Evolutionary conservation across 2,113 vertebrate genomes (phyloP).

Genomic region (Conger conger): DNA sequence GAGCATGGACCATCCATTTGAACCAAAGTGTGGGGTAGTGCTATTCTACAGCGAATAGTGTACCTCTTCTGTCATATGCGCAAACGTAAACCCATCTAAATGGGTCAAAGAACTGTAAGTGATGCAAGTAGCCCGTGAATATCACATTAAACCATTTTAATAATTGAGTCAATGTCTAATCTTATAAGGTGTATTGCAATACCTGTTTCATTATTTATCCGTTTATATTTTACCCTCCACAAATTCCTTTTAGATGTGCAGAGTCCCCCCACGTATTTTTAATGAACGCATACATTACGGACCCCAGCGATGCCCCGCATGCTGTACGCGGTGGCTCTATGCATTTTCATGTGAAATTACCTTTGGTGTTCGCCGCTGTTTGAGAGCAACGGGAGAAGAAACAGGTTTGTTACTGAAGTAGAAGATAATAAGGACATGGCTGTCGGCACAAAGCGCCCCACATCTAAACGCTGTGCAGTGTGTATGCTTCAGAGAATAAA

Average conservation of each 20-base stretch:
- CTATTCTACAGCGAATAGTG: not conserved
- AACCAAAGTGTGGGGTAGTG: not conserved
- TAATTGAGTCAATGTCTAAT: not conserved
- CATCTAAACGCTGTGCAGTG: conserved; percentile 52
- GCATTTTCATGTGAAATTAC: conserved; percentile 49
- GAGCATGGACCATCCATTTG: not conserved
- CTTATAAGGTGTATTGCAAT: not conserved
- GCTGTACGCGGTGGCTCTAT: not conserved
- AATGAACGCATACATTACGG: conserved; percentile 46
- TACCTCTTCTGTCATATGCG: not conserved
- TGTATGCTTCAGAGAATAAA: conserved; percentile 51
- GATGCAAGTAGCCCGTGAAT: not conserved
- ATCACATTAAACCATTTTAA: not conserved
- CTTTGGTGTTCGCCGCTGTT: conserved; percentile 48
- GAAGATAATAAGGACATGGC: conserved; percentile 47
- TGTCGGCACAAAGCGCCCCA: conserved; percentile 44
- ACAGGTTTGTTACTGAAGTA: conserved; percentile 40
- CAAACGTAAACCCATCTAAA: not conserved
- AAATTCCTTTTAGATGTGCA: conserved; percentile 13
- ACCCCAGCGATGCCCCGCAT: conserved; percentile 39
- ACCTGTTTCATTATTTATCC: not conserved
- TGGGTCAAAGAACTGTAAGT: not conserved
- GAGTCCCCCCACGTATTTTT: not conserved
- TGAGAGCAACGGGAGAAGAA: conserved; percentile 41
- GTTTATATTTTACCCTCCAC: not conserved